Conservation (phyloP, 2,113 vertebrate genomes). For the Menidia beryllina region DNA sequence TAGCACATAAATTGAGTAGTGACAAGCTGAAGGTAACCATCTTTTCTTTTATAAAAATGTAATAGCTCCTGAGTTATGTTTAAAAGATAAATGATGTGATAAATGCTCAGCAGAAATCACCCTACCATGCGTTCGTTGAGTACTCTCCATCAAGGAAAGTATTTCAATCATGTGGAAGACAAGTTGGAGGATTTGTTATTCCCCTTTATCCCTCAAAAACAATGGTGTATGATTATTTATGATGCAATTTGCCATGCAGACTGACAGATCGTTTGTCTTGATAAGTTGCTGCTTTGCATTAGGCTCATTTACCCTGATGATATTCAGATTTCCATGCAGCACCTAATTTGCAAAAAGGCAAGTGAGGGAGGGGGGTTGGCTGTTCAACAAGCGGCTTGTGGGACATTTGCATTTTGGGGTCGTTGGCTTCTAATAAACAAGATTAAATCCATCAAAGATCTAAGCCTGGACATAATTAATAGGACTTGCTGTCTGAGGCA, state of each 20-base stretch:
- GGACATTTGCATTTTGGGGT: conserved; percentile 82
- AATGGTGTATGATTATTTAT: conserved; percentile 79
- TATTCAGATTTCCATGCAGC: conserved; percentile 80
- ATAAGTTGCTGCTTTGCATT: conserved; percentile 82
- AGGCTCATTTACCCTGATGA: conserved; percentile 82
- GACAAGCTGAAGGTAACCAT: conserved; percentile 2
- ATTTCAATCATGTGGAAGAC: conserved; percentile 71
- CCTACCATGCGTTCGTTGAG: conserved; percentile 60
- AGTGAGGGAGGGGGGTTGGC: conserved; percentile 20
- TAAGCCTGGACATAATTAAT: conserved; percentile 80
- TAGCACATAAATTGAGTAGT: neutral
- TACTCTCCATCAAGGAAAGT: conserved; percentile 72
- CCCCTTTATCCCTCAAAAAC: conserved; percentile 76
- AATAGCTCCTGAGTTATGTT: conserved; percentile 32
- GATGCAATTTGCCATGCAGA: conserved; percentile 72
- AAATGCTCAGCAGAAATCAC: conserved; percentile 53
- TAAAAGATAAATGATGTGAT: conserved; percentile 33
- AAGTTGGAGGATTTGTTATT: conserved; percentile 77
- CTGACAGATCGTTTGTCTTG: conserved; percentile 83
- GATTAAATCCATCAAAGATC: conserved; percentile 86
- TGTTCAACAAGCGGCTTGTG: conserved; percentile 56
- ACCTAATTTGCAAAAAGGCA: conserved; percentile 83
- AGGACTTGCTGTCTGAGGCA: conserved; percentile 58
- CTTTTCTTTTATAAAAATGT: conserved; percentile 9
- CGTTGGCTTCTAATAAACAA: conserved; percentile 80